A percentile compares a stretch with the other conserved stretches of the same genome.
Evolutionary conservation across 2,797 vertebrate species (phyloP).

Genomic region (Gallinago nigripennis): DNA sequence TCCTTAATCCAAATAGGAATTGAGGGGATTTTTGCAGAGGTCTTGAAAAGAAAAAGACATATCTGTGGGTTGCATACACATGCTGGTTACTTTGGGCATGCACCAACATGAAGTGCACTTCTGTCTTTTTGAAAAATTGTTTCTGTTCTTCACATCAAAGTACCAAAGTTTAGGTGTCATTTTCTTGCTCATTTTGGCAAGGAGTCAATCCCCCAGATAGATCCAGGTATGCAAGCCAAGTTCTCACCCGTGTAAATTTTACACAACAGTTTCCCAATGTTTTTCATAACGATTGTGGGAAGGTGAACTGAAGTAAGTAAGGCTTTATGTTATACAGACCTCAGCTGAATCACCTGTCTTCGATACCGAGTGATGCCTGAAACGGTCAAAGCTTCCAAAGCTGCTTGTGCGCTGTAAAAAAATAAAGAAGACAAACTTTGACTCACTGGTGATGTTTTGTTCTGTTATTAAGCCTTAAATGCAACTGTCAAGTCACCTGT

Average conservation of each 20-base stretch:
- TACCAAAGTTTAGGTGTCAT: background rate
- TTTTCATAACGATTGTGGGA: background rate
- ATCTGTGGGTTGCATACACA: background rate
- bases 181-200: background rate
- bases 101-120: background rate
- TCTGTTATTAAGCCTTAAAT: background rate
- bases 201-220: background rate
- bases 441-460: background rate
- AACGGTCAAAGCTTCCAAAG: slow-evolving; percentile 86
- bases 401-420: slow-evolving; percentile 82
- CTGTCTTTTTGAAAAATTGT: background rate
- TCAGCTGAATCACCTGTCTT: slow-evolving; percentile 78
- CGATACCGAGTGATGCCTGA: slow-evolving; percentile 71
- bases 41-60: background rate
- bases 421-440: slow-evolving; percentile 35
- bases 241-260: background rate
- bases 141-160: background rate
- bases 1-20: background rate
- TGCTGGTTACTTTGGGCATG: background rate
- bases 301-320: background rate
- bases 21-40: background rate
- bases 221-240: background rate
- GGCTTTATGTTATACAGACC: slow-evolving; percentile 65
- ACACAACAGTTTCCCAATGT: background rate
- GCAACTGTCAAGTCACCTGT: background rate